Evolutionary conservation across 2,113 vertebrate species (phyloP).

Genomic region (Callospermophilus lateralis): DNA sequence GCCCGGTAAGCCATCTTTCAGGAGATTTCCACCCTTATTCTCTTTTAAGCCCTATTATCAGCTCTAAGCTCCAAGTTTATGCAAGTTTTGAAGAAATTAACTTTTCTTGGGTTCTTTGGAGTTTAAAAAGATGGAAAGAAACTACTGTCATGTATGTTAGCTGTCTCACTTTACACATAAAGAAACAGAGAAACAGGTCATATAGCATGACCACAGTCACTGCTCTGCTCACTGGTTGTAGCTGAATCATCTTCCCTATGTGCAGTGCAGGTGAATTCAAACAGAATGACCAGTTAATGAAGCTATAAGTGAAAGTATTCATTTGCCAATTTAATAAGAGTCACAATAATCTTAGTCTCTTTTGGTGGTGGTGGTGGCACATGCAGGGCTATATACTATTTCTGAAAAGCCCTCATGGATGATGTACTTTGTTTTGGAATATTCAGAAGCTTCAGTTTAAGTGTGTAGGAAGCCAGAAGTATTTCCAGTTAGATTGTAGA

Average conservation of each 20-base stretch:
- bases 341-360: background rate
- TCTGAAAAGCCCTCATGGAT: background rate
- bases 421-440: conserved; percentile 22
- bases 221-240: background rate
- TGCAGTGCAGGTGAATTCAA: background rate
- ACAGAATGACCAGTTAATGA: background rate
- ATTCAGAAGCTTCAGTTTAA: conserved; percentile 17
- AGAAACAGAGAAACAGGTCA: conserved; percentile 10
- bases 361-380: background rate
- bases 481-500: conserved; percentile 43
- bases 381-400: background rate
- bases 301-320: background rate
- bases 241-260: background rate
- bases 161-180: background rate
- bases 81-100: conserved; percentile 23
- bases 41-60: background rate
- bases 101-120: conserved; percentile 14
- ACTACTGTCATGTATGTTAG: background rate
- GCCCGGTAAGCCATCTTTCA: conserved; percentile 14
- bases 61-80: background rate
- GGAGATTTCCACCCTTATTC: background rate
- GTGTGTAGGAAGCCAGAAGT: background rate
- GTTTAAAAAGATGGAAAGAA: conserved; percentile 23
- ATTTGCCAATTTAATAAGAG: background rate
- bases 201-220: rapidly evolving